Base-by-base conservation (phyloP, 1,140 invertebrate species). In the Drosophila elegans region DNA sequence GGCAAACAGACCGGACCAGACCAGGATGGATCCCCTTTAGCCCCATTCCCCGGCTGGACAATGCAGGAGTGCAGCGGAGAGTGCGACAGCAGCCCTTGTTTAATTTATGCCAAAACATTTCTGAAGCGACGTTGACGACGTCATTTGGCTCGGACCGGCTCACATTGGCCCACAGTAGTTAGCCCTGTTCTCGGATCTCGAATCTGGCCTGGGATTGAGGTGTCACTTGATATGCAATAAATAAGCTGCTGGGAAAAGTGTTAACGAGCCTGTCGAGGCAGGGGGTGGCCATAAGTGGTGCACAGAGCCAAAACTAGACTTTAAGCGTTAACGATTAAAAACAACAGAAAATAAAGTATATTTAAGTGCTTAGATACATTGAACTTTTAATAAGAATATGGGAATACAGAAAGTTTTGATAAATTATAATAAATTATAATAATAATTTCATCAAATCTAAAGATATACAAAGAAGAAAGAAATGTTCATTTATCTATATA, bases 31-130 rank as follows among this genome's bases (percentile, higher is more conserved):
- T n/a, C 34, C 21, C 1, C 41, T 3, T 21, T 21, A 41, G 5
- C 5, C 21, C 25, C 6, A 41, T 27, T 32, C 38, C 27, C n/a
- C 55, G 29, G 9, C 83, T 56, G 83, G 79, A 82, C 83, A 88
- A 88, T 88, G 46, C 41, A 59, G 38, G 36, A 34, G 46, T 61
- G 55, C 68, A 61, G 42, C 34, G 62, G 60, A 38, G 34, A 72
- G 78, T 60, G 54, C 48, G 36, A 49, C 59, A 32, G 83, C 59
- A 32, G 83, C 84, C 74, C 83, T 88, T 83, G 75, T 79, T 86
- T 86, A 86, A 86, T 86, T 86, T 86, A 86, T 86, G 83, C 79
- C 83, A 86, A 86, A 83, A 76, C 79, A 86, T 77, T 83, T 81
- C 72, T 68, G 75, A 69, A 77, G 72, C 83, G 79, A 86, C 83